Base-by-base conservation (phyloP, 2,797 vertebrate species). In the Tapirus indicus region DNA sequence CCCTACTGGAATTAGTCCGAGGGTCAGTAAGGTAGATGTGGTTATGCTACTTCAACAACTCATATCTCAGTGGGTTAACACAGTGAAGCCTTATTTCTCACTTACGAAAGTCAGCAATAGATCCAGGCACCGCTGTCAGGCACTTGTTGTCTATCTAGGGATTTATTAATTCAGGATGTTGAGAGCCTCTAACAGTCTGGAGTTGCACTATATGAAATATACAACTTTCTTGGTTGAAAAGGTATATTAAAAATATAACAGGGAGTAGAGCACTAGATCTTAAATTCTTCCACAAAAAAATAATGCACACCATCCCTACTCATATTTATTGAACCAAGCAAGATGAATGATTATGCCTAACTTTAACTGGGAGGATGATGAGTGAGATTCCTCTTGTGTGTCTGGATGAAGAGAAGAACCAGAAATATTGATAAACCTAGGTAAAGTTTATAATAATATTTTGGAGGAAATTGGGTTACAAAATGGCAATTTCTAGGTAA, bases 271-370 rank as follows among this genome's bases (percentile, higher is more conserved):
- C 4, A 71, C 14, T 92, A 8, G 9, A 47, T 35, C 58, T 94
- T 82, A 85, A 88, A 74, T 89, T 92, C 12, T 92, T 94, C 25
- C 38, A 94, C n/a, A 88, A 58, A 68, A 88, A 80, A 41, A 2
- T 90, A 77, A 83, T 18, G 0, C 7, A 49, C 47, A 66, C 74
- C 20, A 16, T 38, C 11, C 23, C 41, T 32, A 1, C 0, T 79
- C 44, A n/a, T 79, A 41, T 62, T 62, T 84, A 88, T 78, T 94
- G 41, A 9, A 74, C 5, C 32, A 87, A 88, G n/a, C 18, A 84
- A 79, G 18, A 27, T 74, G 5, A 8, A 69, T 68, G 5, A 12
- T 29, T 5, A 86, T 86, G 29, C 20, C 56, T 71, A 89, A 66
- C 35, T 66, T 87, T 72, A 83, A 91, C 68, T 17, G 25, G 12